Evolutionary conservation across 1,140 invertebrate genomes (phyloP).

Genomic region (Meloidogyne chitwoodi): DNA sequence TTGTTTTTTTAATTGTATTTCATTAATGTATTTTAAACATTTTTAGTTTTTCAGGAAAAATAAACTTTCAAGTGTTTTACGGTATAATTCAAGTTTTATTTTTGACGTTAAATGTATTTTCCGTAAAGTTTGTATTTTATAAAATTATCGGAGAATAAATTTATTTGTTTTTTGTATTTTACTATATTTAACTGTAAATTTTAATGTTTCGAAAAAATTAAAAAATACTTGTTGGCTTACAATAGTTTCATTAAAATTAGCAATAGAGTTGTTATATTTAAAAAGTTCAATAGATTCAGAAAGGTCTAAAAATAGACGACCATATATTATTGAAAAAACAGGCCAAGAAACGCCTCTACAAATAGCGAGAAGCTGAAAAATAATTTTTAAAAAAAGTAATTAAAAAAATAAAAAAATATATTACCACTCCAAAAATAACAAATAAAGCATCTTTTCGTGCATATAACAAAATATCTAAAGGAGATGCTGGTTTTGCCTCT

Average conservation of each 20-base stretch:
- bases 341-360: constrained; percentile 52
- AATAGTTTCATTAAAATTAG: background rate
- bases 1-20: too few species aligned
- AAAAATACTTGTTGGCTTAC: background rate
- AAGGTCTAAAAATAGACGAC: constrained; percentile 44
- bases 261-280: background rate
- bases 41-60: too few species aligned
- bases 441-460: constrained; percentile 33
- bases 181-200: too few species aligned
- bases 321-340: constrained; percentile 56
- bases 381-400: background rate
- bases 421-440: constrained; percentile 19
- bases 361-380: constrained; percentile 37
- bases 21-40: too few species aligned
- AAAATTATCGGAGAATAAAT: background rate
- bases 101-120: background rate
- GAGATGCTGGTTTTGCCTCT: constrained; percentile 36
- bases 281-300: constrained; percentile 26
- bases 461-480: constrained; percentile 46
- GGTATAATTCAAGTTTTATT: background rate
- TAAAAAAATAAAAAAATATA: background rate
- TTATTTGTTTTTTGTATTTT: too few species aligned
- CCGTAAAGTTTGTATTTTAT: background rate
- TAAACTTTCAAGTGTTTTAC: too few species aligned
- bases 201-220: too few species aligned